Conservation (phyloP, 2,888 invertebrate species). For the Sminthurinus aureus region DNA sequence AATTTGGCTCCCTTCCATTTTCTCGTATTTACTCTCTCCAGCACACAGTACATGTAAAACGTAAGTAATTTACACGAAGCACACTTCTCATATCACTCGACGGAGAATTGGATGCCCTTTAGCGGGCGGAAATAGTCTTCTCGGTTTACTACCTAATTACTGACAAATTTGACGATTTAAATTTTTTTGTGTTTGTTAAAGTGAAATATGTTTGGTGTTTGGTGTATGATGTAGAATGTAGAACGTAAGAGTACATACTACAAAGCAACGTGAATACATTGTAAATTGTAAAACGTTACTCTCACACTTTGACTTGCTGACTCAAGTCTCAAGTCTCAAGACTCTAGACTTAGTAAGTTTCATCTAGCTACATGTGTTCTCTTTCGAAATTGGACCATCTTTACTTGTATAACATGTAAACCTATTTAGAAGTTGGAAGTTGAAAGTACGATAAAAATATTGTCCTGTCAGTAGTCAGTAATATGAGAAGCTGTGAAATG, state of each 20-base stretch:
- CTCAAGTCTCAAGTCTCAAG: no score
- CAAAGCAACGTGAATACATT: background rate
- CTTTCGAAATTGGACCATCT: no score
- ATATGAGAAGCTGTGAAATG: constrained; percentile 5
- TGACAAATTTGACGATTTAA: constrained; percentile 26
- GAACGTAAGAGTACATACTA: background rate
- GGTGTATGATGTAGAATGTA: no score
- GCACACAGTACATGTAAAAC: no score
- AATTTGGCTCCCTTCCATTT: background rate
- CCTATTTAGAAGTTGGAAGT: no score
- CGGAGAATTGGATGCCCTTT: constrained; percentile 1
- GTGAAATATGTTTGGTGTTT: background rate
- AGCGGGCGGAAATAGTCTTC: constrained; percentile 14
- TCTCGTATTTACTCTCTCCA: background rate
- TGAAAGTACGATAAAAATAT: background rate
- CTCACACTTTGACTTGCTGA: no score
- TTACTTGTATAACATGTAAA: background rate
- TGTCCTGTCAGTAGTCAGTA: background rate
- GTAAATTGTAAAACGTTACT: background rate
- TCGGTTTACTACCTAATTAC: constrained; percentile 32
- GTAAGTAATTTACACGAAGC: background rate
- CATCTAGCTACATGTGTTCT: no score
- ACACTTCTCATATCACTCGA: constrained; percentile 4
- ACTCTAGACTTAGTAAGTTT: no score
- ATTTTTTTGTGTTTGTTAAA: background rate